Evolutionary conservation across 2,888 invertebrate species (phyloP).

Genomic region (Esperia sulphurella): DNA sequence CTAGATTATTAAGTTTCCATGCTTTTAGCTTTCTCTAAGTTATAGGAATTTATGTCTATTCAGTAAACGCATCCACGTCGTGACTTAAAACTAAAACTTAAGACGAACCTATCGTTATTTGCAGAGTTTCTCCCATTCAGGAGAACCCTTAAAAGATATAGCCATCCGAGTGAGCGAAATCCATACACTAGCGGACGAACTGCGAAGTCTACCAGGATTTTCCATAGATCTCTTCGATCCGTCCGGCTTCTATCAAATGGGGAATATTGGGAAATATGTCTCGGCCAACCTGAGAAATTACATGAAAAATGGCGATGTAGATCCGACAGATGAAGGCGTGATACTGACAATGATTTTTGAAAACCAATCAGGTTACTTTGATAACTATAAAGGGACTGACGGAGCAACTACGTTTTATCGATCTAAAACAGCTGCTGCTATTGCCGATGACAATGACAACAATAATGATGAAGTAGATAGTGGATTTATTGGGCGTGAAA

Average conservation of each 20-base stretch:
- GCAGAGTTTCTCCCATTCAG: slow-evolving; percentile 20
- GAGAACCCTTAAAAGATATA: slow-evolving; percentile 22
- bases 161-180: slow-evolving; percentile 21
- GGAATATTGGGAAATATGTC: slow-evolving; percentile 32
- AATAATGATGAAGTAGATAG: neutral
- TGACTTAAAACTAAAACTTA: neutral
- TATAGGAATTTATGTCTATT: too few species aligned
- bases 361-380: neutral
- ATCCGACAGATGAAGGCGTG: slow-evolving; percentile 32
- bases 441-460: neutral
- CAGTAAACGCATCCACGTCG: neutral
- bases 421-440: neutral
- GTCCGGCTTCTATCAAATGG: slow-evolving; percentile 24
- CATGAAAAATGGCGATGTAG: slow-evolving; percentile 24
- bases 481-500: neutral
- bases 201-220: slow-evolving; percentile 18
- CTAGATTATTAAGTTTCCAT: too few species aligned
- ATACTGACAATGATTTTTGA: slow-evolving; percentile 26
- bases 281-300: slow-evolving; percentile 36
- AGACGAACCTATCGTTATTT: slow-evolving; percentile 4
- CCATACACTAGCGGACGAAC: slow-evolving; percentile 17
- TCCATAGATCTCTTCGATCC: slow-evolving; percentile 24
- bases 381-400: neutral
- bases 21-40: too few species aligned
- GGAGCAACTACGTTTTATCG: neutral